Conservation (phyloP, 2,797 vertebrate species). For the Rhinatrema bivittatum region DNA sequence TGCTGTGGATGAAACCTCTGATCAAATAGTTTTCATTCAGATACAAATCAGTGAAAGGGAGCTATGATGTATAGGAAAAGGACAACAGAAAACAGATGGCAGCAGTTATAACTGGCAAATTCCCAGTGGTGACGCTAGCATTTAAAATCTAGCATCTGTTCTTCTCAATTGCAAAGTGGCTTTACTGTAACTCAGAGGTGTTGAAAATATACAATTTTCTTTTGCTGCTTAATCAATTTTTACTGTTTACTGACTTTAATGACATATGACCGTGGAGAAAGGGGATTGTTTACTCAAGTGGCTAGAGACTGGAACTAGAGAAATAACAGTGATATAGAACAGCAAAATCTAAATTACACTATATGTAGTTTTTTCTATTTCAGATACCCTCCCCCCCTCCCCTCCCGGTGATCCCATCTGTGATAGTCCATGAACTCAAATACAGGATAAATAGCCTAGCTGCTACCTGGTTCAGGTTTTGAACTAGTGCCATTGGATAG, state of each 20-base stretch:
- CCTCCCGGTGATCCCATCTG: too few relatives aligned
- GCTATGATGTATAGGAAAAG: too few relatives aligned
- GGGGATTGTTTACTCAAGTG: slow-evolving; percentile 47
- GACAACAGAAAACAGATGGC: slow-evolving; percentile 68
- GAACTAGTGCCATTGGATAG: too few relatives aligned
- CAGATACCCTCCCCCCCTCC: too few relatives aligned
- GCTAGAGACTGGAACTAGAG: slow-evolving; percentile 43
- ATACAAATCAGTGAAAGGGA: too few relatives aligned
- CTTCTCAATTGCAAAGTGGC: slow-evolving; percentile 45
- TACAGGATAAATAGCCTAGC: too few relatives aligned
- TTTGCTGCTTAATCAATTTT: slow-evolving; percentile 57
- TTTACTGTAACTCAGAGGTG: slow-evolving; percentile 47
- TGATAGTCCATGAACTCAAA: too few relatives aligned
- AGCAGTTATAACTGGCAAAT: slow-evolving; percentile 59
- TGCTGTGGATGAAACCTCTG: too few relatives aligned
- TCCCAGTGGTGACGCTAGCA: slow-evolving; percentile 64
- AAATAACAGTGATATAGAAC: slow-evolving; percentile 36
- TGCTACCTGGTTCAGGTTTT: too few relatives aligned
- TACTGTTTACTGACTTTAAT: slow-evolving; percentile 57
- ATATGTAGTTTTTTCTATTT: too few relatives aligned
- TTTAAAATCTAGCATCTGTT: slow-evolving; percentile 68
- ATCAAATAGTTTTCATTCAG: too few relatives aligned
- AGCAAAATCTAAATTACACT: too few relatives aligned
- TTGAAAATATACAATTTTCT: slow-evolving; percentile 58
- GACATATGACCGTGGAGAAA: slow-evolving; percentile 45